Conservation (phyloP, 2,888 invertebrate species). For the Polietes domitor region DNA sequence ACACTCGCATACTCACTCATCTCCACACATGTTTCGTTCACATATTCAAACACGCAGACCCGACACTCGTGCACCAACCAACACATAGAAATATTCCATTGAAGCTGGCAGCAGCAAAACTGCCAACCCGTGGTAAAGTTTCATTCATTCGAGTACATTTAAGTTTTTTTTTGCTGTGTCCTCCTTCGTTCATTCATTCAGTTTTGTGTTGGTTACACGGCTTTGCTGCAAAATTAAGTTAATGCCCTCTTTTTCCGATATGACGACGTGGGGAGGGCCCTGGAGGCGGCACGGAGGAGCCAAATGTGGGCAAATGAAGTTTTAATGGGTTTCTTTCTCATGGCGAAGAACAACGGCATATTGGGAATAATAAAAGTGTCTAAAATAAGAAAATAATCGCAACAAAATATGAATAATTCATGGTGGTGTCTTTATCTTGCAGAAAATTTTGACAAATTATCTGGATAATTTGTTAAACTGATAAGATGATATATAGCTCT, state of each 20-base stretch:
- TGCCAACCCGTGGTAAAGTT: not conserved
- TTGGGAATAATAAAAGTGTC: slow-evolving; percentile 42
- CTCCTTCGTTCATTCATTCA: not conserved
- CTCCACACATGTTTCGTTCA: not conserved
- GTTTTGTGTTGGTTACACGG: not conserved
- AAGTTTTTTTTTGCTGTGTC: not conserved
- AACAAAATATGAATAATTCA: slow-evolving; percentile 22
- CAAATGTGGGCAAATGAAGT: slow-evolving; percentile 48
- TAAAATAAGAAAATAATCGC: slow-evolving; percentile 25
- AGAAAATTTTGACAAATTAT: no score
- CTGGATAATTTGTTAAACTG: no score
- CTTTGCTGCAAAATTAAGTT: slow-evolving; percentile 55
- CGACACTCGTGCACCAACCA: not conserved
- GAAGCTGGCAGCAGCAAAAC: not conserved
- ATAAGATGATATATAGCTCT: no score
- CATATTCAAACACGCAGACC: not conserved
- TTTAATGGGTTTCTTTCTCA: slow-evolving; percentile 51
- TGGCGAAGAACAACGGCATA: slow-evolving; percentile 35
- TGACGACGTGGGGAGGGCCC: slow-evolving; percentile 35
- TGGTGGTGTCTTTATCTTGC: not conserved
- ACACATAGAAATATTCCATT: not conserved
- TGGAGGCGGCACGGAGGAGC: not conserved
- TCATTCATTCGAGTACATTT: not conserved
- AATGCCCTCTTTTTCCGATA: no score
- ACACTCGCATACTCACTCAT: not conserved